These are phyloP conservation scores for Drosophila miranda DNA, from an alignment of 1,140 invertebrate species.

Conservation along the genomic window DNA sequence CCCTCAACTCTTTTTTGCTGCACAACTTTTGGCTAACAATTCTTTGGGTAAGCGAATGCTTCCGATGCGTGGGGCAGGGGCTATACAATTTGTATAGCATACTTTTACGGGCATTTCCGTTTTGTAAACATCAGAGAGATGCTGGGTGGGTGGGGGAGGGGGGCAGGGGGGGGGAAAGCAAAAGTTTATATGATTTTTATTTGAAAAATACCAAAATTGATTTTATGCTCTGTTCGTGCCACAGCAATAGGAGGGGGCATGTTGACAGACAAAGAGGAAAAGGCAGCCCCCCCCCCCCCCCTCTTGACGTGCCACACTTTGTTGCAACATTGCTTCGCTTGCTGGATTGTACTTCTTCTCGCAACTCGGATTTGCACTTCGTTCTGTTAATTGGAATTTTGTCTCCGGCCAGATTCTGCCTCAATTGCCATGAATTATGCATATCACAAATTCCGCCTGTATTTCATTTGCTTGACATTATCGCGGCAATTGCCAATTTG, in stretches of 20 bases:
- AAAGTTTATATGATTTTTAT: constrained; percentile 72
- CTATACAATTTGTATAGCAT: constrained; percentile 74
- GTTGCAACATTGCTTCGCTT: constrained; percentile 14
- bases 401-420: constrained; percentile 10
- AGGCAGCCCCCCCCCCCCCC: too few species aligned
- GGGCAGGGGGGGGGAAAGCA: constrained; percentile 14
- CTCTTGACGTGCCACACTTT: constrained; percentile 17
- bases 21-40: constrained; percentile 21
- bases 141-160: constrained; percentile 6
- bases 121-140: constrained; percentile 57
- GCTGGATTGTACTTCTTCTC: too few species aligned
- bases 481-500: constrained; percentile 49
- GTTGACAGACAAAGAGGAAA: constrained; percentile 7
- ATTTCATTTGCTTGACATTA: constrained; percentile 40
- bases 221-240: constrained; percentile 48
- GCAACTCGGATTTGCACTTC: too few species aligned
- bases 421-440: constrained; percentile 18
- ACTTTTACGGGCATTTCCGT: constrained; percentile 73
- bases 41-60: constrained; percentile 51
- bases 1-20: constrained; percentile 65
- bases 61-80: constrained; percentile 63
- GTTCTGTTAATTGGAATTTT: constrained; percentile 18
- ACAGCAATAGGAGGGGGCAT: not conserved
- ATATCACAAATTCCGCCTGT: constrained; percentile 11
- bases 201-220: constrained; percentile 74